A percentile compares a stretch with the other conserved stretches of the same genome.
Conservation (phyloP, 1,140 invertebrate genomes). For the Drosophila leontia region DNA sequence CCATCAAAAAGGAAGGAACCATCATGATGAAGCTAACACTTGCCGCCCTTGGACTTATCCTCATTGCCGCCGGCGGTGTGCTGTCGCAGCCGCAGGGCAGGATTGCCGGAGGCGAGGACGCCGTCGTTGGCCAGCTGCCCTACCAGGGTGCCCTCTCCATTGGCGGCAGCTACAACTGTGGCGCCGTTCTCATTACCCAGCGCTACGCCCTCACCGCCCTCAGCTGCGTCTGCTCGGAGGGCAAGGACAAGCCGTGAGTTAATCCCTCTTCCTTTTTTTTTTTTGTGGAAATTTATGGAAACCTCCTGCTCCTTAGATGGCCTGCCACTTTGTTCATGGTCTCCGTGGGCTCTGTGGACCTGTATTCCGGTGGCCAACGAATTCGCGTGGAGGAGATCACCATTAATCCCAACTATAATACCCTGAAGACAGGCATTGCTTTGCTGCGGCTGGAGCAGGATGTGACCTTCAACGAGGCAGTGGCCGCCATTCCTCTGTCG, state of each 20-base stretch:
- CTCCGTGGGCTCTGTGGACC: slow-evolving; percentile 63
- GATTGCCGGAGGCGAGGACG: slow-evolving; percentile 69
- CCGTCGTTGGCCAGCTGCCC: slow-evolving; percentile 67
- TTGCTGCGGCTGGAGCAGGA: slow-evolving; percentile 62
- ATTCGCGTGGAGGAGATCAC: slow-evolving; percentile 65
- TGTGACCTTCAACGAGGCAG: slow-evolving; percentile 45
- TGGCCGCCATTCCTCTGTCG: slow-evolving; percentile 58
- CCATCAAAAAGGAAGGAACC: slow-evolving; percentile 9
- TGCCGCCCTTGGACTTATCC: slow-evolving; percentile 24
- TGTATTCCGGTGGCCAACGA: slow-evolving; percentile 64
- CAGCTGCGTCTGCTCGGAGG: slow-evolving; percentile 73
- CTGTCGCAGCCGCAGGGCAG: slow-evolving; percentile 44
- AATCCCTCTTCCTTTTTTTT: neutral
- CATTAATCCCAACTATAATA: slow-evolving; percentile 64
- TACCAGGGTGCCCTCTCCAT: slow-evolving; percentile 74
- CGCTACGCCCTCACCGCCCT: slow-evolving; percentile 69
- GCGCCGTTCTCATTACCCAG: slow-evolving; percentile 67
- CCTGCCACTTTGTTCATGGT: slow-evolving; percentile 64
- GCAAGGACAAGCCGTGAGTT: slow-evolving; percentile 59
- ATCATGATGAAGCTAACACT: slow-evolving; percentile 45
- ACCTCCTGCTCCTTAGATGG: slow-evolving; percentile 39
- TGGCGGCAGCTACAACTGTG: slow-evolving; percentile 69
- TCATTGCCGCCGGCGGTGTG: slow-evolving; percentile 3
- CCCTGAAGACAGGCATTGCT: slow-evolving; percentile 62
- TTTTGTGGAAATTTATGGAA: too few relatives aligned